Conservation (phyloP, 2,113 vertebrate genomes). For the Myxocyprinus asiaticus region DNA sequence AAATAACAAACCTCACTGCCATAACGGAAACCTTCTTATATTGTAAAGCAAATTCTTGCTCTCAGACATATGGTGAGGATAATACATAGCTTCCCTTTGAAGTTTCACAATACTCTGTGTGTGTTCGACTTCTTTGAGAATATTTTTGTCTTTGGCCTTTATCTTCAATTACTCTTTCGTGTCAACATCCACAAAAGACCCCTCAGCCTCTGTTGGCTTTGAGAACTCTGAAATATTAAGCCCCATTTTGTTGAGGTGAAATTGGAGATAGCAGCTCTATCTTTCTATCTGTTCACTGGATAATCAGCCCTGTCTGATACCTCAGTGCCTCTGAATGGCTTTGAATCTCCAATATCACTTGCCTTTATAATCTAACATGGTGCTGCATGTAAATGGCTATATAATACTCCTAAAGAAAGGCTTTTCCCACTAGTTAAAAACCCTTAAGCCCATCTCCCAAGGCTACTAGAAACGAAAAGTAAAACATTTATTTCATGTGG, state of each 20-base stretch:
- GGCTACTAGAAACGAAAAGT: background rate
- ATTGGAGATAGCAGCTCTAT: constrained; percentile 38
- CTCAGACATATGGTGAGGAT: background rate
- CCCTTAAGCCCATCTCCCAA: background rate
- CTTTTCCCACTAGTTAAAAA: constrained; percentile 38
- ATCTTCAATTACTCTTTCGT: constrained; percentile 53
- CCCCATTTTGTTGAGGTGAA: constrained; percentile 45
- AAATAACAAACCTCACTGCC: too few relatives aligned
- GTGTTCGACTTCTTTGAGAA: constrained; percentile 17
- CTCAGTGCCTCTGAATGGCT: constrained; percentile 40
- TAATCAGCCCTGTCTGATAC: constrained; percentile 41
- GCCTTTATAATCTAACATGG: constrained; percentile 44
- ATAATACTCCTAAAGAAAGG: constrained; percentile 36
- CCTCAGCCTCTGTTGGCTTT: constrained; percentile 2
- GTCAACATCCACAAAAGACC: constrained; percentile 43
- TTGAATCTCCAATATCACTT: constrained; percentile 42
- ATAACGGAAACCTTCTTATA: too few relatives aligned
- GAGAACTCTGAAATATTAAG: constrained; percentile 46
- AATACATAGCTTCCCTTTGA: constrained; percentile 20
- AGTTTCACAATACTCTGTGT: constrained; percentile 34
- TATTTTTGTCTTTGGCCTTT: constrained; percentile 33
- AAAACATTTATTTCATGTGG: too few relatives aligned
- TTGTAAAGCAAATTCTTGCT: background rate
- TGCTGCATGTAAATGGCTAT: constrained; percentile 47
- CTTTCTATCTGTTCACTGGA: constrained; percentile 42